Conservation (phyloP, 2,113 vertebrate genomes). For the Gadus chalcogrammus region DNA sequence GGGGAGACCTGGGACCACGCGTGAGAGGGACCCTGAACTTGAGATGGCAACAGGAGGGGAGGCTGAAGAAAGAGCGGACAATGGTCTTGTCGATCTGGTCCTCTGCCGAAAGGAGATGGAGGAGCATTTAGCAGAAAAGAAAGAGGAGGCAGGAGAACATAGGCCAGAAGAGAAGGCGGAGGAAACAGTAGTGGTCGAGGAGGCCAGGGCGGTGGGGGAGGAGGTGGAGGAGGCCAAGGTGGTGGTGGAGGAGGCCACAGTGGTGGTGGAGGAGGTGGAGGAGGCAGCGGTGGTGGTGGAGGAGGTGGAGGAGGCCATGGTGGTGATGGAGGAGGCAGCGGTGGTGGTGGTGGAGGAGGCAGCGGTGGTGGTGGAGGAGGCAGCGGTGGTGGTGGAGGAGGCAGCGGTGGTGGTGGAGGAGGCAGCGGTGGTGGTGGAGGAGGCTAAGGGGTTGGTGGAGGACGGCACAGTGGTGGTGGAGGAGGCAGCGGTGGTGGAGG, state of each 20-base stretch:
- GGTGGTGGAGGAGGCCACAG: neutral
- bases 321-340: too few relatives aligned
- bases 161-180: too few relatives aligned
- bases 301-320: neutral
- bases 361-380: neutral
- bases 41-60: neutral
- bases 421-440: neutral
- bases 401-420: conserved; percentile 1
- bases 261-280: too few relatives aligned
- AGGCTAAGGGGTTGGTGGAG: neutral
- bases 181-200: neutral
- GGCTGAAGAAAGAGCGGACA: neutral
- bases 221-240: conserved; percentile 16
- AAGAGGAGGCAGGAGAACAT: neutral
- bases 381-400: neutral
- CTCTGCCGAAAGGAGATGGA: neutral
- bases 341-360: too few relatives aligned
- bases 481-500: neutral
- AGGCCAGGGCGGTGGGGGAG: neutral
- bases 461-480: neutral
- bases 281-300: too few relatives aligned
- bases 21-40: neutral
- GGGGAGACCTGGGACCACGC: neutral
- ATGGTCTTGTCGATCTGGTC: neutral
- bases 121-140: neutral